Evolutionary conservation across 1,140 invertebrate genomes (phyloP).

Genomic region (Zaprionus taronus): DNA sequence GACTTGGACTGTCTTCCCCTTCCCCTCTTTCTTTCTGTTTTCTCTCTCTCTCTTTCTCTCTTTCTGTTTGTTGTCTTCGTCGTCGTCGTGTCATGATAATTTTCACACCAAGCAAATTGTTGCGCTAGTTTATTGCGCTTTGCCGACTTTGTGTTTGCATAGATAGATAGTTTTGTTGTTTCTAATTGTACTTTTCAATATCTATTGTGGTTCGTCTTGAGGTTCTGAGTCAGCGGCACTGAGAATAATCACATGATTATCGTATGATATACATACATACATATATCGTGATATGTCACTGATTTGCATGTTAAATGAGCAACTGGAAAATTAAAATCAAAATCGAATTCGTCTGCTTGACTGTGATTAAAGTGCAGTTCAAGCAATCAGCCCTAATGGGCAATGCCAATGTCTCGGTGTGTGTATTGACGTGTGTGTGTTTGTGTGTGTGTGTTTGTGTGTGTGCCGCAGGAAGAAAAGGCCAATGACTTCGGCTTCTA

Average conservation of each 20-base stretch:
- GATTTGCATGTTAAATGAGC: slow-evolving; percentile 43
- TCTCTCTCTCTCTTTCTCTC: background rate
- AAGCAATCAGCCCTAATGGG: slow-evolving; percentile 42
- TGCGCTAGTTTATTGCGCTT: slow-evolving; percentile 64
- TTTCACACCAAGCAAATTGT: slow-evolving; percentile 72
- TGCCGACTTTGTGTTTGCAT: slow-evolving; percentile 26
- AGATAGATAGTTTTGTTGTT: slow-evolving; percentile 34
- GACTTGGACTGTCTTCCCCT: background rate
- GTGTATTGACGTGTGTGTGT: slow-evolving; percentile 11
- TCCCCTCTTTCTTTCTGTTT: background rate
- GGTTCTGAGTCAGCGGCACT: slow-evolving; percentile 60
- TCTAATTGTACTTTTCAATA: slow-evolving; percentile 67
- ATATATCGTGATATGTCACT: slow-evolving; percentile 13
- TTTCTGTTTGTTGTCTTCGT: slow-evolving; percentile 32
- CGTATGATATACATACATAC: slow-evolving; percentile 36
- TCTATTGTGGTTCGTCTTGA: slow-evolving; percentile 5
- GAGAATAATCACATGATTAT: slow-evolving; percentile 75
- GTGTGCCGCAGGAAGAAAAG: slow-evolving; percentile 38
- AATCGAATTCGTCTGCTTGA: background rate
- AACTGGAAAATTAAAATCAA: background rate
- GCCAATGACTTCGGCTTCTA: slow-evolving; percentile 63
- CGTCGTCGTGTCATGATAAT: slow-evolving; percentile 51
- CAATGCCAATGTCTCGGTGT: slow-evolving; percentile 32
- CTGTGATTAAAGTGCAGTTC: slow-evolving; percentile 26
- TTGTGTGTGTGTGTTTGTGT: background rate